These are phyloP conservation scores for Meloe dianella DNA, from an alignment of 2,888 invertebrate species.

Conservation along the genomic window DNA sequence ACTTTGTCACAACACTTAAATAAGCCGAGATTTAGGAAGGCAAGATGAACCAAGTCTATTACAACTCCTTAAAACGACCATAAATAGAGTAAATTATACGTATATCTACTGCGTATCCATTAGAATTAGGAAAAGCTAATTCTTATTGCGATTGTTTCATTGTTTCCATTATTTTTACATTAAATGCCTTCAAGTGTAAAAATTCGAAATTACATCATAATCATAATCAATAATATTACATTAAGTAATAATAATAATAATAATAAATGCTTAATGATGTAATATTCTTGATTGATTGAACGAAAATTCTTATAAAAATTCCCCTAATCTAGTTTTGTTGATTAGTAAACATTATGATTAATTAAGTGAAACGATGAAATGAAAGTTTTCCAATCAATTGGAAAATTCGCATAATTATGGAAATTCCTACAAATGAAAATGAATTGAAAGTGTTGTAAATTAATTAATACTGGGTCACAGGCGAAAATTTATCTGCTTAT, in stretches of 20 bases:
- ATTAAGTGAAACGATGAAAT: slow-evolving; percentile 1
- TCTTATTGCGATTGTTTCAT: neutral
- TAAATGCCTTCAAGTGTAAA: neutral
- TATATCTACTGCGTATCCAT: too few relatives aligned
- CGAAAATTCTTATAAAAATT: too few relatives aligned
- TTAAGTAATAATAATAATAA: neutral
- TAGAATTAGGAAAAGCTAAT: neutral
- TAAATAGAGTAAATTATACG: too few relatives aligned
- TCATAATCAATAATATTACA: neutral
- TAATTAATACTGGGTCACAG: too few relatives aligned
- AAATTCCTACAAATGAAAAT: neutral
- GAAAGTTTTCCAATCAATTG: neutral
- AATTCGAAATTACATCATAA: neutral
- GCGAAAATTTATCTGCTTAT: too few relatives aligned
- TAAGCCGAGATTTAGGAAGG: too few relatives aligned
- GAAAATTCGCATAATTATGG: neutral
- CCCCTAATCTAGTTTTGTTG: too few relatives aligned
- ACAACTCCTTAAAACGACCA: too few relatives aligned
- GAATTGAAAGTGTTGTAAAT: neutral
- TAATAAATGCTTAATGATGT: neutral
- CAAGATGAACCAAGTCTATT: too few relatives aligned
- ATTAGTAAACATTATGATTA: too few relatives aligned
- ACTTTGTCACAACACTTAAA: too few relatives aligned
- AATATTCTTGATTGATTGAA: too few relatives aligned
- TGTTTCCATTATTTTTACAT: neutral